Evolutionary conservation across 2,888 invertebrate genomes (phyloP).

Genomic region (Amiota minor): DNA sequence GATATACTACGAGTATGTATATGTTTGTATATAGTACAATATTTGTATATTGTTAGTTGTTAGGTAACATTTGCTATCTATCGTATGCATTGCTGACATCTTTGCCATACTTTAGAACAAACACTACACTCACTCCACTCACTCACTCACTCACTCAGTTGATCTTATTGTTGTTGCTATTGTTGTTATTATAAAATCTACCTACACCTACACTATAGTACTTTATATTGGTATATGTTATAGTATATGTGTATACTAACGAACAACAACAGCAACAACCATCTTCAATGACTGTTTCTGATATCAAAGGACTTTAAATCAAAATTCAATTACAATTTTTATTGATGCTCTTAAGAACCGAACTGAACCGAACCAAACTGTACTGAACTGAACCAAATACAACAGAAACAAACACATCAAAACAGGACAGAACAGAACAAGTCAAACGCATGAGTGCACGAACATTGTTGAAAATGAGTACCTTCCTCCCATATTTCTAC

Average conservation of each 20-base stretch:
- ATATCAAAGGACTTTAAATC: conserved; percentile 69
- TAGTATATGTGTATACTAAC: neutral
- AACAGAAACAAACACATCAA: neutral
- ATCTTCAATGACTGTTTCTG: conserved; percentile 42
- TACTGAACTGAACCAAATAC: neutral
- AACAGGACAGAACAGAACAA: neutral
- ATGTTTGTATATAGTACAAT: conserved; percentile 36
- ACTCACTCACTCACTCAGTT: neutral
- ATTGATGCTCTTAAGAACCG: conserved; percentile 55
- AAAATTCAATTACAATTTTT: conserved; percentile 68
- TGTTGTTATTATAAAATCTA: neutral
- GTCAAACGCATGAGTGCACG: neutral
- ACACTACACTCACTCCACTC: neutral
- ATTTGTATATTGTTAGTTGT: neutral
- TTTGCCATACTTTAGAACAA: neutral
- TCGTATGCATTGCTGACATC: neutral
- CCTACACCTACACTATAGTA: too few relatives aligned
- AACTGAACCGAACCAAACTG: neutral
- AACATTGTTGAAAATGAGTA: too few relatives aligned
- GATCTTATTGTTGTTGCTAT: neutral
- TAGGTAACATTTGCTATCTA: too few relatives aligned
- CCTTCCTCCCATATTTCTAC: too few relatives aligned
- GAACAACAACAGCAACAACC: neutral
- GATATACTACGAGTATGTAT: conserved; percentile 42
- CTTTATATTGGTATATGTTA: neutral